Conservation (phyloP, 2,113 vertebrate genomes). For the Isurus oxyrinchus region DNA sequence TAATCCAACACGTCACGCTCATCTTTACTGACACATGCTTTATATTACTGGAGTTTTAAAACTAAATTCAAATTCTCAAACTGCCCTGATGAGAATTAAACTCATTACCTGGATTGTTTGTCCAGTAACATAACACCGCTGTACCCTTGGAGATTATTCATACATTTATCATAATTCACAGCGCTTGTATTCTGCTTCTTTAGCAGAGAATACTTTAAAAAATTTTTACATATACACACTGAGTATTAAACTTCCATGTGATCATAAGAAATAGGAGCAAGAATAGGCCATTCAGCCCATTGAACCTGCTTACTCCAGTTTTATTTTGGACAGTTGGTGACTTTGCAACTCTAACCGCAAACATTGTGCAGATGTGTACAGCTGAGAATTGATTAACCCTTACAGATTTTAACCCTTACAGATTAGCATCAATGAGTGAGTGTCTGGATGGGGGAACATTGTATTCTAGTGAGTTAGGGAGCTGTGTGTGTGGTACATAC, state of each 20-base stretch:
- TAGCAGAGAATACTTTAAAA: neutral
- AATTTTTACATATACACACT: neutral
- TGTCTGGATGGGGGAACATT: fast-evolving
- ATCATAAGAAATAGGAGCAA: neutral
- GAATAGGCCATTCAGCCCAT: no score
- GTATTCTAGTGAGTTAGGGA: neutral
- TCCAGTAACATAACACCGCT: neutral
- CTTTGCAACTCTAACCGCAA: neutral
- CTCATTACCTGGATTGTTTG: neutral
- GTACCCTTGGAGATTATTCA: neutral
- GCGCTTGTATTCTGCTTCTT: neutral
- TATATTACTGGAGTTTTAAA: neutral
- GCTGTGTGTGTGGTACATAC: fast-evolving
- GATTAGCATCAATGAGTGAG: neutral
- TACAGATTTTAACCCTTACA: neutral
- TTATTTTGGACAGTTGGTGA: neutral
- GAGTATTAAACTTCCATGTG: neutral
- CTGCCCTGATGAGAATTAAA: neutral
- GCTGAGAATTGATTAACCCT: neutral
- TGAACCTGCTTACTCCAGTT: neutral
- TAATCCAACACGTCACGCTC: neutral
- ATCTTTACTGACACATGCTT: neutral
- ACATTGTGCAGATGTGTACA: neutral
- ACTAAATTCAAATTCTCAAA: neutral
- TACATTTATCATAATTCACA: neutral